Evolutionary conservation across 2,888 invertebrate genomes (phyloP).

Genomic region (Allophyes oxyacanthae): DNA sequence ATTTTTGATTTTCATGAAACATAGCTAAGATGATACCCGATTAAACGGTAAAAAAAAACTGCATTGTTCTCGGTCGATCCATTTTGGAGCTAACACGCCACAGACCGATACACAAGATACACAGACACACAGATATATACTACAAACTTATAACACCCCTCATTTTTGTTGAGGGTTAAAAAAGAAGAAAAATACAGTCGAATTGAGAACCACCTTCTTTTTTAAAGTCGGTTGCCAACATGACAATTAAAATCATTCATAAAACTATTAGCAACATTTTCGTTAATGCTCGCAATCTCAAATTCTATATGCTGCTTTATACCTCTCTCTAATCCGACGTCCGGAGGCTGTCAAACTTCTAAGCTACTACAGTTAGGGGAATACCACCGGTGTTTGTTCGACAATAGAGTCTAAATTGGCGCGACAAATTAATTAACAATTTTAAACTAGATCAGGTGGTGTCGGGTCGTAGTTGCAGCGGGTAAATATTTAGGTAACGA

Average conservation of each 20-base stretch:
- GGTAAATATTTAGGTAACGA: background rate
- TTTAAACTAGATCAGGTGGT: conserved; percentile 51
- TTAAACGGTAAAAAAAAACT: no score
- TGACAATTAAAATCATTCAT: conserved; percentile 2
- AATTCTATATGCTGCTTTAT: conserved; percentile 44
- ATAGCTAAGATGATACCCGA: no score
- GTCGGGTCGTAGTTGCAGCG: conserved; percentile 33
- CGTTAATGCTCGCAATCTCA: conserved; percentile 32
- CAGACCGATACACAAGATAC: no score
- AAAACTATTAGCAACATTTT: conserved; percentile 37
- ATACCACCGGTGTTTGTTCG: conserved; percentile 19
- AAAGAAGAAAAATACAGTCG: no score
- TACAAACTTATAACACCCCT: no score
- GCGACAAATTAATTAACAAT: conserved; percentile 37
- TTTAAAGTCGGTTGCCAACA: background rate
- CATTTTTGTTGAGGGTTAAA: no score
- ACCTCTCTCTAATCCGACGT: conserved; percentile 52
- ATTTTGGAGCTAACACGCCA: no score
- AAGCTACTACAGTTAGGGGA: conserved; percentile 29
- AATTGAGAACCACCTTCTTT: no score
- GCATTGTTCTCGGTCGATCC: no score
- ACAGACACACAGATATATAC: no score
- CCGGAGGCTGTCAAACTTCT: conserved; percentile 58
- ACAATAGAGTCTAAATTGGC: conserved; percentile 27
- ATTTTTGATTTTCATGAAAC: no score